Evolutionary conservation across 2,797 vertebrate genomes (phyloP).

Genomic region (Callimico goeldii): DNA sequence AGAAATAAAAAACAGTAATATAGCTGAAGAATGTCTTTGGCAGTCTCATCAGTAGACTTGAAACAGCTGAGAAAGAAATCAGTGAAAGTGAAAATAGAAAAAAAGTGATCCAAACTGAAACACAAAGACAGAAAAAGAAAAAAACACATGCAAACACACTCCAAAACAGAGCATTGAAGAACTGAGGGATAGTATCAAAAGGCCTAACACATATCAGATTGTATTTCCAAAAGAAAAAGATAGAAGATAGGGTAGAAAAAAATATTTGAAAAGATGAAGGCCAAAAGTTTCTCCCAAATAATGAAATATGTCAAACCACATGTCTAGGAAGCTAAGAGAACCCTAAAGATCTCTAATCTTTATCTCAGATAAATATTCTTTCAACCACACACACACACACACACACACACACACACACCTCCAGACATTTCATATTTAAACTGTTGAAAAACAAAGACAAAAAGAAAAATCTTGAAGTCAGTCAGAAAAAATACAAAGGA

Average conservation of each 20-base stretch:
- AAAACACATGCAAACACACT: background rate
- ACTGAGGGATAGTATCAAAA: background rate
- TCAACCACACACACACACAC: background rate
- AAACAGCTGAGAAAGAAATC: background rate
- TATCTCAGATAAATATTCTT: background rate
- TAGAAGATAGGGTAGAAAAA: background rate
- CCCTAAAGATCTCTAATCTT: background rate
- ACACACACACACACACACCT: background rate
- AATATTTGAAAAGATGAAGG: background rate
- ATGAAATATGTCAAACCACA: background rate
- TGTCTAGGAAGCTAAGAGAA: background rate
- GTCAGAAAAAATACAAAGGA: background rate
- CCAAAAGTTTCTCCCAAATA: background rate
- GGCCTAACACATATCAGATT: background rate
- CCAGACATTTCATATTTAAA: background rate
- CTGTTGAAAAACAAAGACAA: background rate
- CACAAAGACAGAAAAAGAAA: background rate
- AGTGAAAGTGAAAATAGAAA: background rate
- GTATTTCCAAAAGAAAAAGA: background rate
- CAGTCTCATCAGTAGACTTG: background rate
- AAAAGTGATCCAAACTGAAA: background rate
- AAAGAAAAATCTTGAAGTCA: background rate
- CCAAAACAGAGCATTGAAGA: background rate
- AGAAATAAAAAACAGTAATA: background rate
- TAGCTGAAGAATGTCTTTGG: background rate